Base-by-base conservation (phyloP, 92 coral and sea anemone genomes). In the Palythoa caribaeorum region DNA sequence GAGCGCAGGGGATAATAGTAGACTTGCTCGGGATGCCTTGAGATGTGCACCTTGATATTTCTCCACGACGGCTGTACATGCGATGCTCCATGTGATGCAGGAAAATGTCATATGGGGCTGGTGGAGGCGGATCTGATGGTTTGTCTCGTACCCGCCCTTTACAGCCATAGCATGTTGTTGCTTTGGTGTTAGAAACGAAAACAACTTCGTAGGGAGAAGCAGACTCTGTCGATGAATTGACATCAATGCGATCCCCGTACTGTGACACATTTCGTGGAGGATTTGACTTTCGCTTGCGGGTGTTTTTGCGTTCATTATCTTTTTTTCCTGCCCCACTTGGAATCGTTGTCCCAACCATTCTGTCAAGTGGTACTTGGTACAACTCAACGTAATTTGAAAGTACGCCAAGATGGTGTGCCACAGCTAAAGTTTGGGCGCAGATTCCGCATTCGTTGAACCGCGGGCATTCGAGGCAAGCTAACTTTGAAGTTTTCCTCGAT, bases 371-470 rank as follows among this genome's bases (percentile, higher is more conserved):
- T 35, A 73, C 89, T 77, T 63, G 77, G 84, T 90, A 90, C 20
- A 79, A 84, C 44, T 86, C 44, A 9, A 72, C 85, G 79, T 78
- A 77, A 15, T 59, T 59, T n/a, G 76, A 47, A n/a, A 83, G 78
- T 15, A n/a, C 39, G 40, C 92, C 92, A 60, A 89, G 77, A 6
- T 76, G 69, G 37, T 65, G 47, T 15, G 90, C 89, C 28, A 90
- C 90, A 16, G 90, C 92, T 60, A 78, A 80, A 21, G 92, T 90
- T 65, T 90, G 92, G 71, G 90, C 90, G 71, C 92, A 90, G 38
- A 90, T 85, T 68, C 92, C 90, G 40, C 79, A 68, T 7, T 87
- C 74, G 71, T 50, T 54, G 73, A 39, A 78, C 16, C 90, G 77
- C 9, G 92, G 92, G 40, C 87, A 86, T 44, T 89, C 84, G 36